Percentiles rank a stretch among this genome's conserved stretches.
These are phyloP conservation scores for Portevinia maculata DNA, from an alignment of 2,888 invertebrate genomes.

Conservation along the genomic window DNA sequence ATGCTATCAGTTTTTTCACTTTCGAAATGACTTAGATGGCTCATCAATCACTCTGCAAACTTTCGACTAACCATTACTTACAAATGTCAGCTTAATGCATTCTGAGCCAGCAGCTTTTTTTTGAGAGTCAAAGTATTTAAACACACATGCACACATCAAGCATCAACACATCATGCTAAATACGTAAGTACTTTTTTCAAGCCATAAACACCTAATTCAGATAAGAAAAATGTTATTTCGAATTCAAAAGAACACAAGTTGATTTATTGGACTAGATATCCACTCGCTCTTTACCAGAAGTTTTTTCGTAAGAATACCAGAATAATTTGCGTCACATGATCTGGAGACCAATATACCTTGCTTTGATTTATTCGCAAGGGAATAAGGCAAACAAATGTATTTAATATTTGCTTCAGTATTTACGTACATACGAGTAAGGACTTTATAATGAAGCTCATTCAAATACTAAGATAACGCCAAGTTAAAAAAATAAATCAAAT, in stretches of 20 bases:
- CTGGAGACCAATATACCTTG: not conserved
- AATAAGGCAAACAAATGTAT: too few species aligned
- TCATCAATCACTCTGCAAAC: slow-evolving; percentile 60
- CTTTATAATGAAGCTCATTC: too few species aligned
- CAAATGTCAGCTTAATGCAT: slow-evolving; percentile 65
- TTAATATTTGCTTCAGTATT: too few species aligned
- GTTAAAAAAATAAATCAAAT: too few species aligned
- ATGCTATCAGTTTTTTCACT: slow-evolving; percentile 40
- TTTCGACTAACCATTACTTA: slow-evolving; percentile 64
- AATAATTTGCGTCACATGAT: not conserved
- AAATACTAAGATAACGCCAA: too few species aligned
- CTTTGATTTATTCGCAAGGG: not conserved
- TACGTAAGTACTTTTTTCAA: too few species aligned
- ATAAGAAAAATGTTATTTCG: not conserved
- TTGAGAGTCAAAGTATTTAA: slow-evolving; percentile 7
- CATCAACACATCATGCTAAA: too few species aligned
- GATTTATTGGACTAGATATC: too few species aligned
- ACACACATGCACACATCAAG: not conserved
- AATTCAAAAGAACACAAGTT: not conserved
- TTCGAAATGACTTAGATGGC: slow-evolving; percentile 49
- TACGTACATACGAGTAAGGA: too few species aligned
- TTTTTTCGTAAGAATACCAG: too few species aligned
- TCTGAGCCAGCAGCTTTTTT: slow-evolving; percentile 8
- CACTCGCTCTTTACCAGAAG: too few species aligned
- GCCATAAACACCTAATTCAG: too few species aligned